Evolutionary conservation across 2,888 invertebrate species (phyloP).

Genomic region (Coelogynopora nodosa): DNA sequence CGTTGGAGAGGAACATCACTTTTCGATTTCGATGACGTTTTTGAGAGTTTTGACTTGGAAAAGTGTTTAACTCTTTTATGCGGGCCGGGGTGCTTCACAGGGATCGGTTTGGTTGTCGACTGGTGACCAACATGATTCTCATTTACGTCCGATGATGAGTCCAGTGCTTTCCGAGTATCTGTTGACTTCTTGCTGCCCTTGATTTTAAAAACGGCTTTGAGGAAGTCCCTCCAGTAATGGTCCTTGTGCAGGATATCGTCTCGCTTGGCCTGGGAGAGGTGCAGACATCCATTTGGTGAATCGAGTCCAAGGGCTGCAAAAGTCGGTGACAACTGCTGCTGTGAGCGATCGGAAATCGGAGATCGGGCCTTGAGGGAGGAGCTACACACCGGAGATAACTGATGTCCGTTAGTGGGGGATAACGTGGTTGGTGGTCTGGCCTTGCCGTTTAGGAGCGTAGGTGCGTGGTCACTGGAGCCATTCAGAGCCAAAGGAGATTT

Average conservation of each 20-base stretch:
- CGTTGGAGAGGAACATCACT: not conserved
- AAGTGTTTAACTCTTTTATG: too few species aligned
- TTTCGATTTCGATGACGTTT: too few species aligned
- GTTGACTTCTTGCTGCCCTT: not conserved
- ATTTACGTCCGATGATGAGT: too few species aligned
- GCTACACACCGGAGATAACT: not conserved
- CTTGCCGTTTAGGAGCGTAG: not conserved
- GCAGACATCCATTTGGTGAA: not conserved
- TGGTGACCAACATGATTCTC: too few species aligned
- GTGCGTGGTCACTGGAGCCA: not conserved
- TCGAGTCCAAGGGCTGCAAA: too few species aligned
- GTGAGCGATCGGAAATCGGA: not conserved
- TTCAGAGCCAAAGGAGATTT: not conserved
- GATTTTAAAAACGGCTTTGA: not conserved
- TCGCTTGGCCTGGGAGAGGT: not conserved
- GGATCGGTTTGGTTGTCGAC: too few species aligned
- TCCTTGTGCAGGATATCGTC: not conserved
- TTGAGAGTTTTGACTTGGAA: too few species aligned
- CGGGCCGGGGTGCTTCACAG: too few species aligned
- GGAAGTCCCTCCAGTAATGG: not conserved
- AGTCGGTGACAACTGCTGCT: not conserved
- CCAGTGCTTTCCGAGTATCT: too few species aligned
- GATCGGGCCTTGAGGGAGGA: not conserved
- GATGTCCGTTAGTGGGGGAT: not conserved
- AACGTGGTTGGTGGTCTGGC: not conserved